Percentiles rank a stretch among this genome's conserved stretches.
Evolutionary conservation across 2,888 invertebrate genomes (phyloP).

Genomic region (Syrista parreyssii): DNA sequence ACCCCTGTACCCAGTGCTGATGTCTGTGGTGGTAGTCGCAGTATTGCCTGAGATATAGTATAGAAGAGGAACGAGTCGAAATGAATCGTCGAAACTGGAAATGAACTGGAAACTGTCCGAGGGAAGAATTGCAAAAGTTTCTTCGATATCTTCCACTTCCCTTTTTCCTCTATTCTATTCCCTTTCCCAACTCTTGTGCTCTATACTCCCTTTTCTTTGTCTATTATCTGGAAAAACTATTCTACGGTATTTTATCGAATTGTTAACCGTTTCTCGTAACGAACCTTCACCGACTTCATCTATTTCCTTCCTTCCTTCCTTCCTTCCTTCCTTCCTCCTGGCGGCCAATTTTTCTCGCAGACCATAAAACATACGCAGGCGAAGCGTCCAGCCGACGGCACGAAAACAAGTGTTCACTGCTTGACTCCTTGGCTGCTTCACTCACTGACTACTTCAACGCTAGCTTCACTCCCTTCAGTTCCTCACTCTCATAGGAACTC

Average conservation of each 20-base stretch:
- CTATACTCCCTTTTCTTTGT: background rate
- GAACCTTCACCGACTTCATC: background rate
- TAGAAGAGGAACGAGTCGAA: background rate
- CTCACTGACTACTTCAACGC: background rate
- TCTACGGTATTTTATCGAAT: background rate
- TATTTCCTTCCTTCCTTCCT: background rate
- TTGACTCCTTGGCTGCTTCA: background rate
- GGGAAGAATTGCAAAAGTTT: background rate
- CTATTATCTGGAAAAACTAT: background rate
- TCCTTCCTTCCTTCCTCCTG: background rate
- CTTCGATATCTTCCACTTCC: background rate
- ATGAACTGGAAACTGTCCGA: slow-evolving; percentile 3
- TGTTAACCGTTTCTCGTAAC: background rate
- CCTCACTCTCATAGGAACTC: background rate
- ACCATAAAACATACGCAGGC: background rate
- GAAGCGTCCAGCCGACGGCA: background rate
- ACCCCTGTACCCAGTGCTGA: background rate
- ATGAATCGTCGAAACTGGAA: slow-evolving; percentile 1
- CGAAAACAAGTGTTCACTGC: background rate
- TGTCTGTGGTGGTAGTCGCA: background rate
- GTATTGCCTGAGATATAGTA: background rate
- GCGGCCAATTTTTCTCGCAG: background rate
- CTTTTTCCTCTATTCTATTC: background rate
- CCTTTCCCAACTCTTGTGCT: background rate
- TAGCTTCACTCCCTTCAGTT: background rate